Conservation (phyloP, 2,888 invertebrate species). For the Odontocerum albicorne region DNA sequence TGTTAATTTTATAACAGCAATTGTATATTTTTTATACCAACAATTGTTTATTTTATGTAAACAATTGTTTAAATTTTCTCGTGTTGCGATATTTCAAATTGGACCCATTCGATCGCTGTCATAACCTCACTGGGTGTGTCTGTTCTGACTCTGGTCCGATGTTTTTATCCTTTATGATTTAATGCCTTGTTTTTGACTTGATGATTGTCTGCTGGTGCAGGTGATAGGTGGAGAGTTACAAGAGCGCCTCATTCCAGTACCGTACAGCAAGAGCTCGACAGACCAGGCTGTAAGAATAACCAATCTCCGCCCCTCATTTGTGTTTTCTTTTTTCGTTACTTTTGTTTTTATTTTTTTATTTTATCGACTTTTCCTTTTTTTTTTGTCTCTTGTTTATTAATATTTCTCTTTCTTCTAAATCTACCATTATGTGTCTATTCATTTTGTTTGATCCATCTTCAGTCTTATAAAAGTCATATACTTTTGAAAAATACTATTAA, state of each 20-base stretch:
- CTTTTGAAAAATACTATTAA: no score
- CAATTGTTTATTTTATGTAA: background rate
- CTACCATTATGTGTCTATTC: constrained; percentile 16
- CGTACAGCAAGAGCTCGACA: constrained; percentile 99
- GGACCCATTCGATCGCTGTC: background rate
- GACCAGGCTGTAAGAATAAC: constrained; percentile 97
- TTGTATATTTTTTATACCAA: background rate
- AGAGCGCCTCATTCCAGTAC: constrained; percentile 99
- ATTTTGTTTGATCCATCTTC: background rate
- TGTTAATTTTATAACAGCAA: background rate
- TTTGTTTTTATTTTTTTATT: constrained; percentile 30
- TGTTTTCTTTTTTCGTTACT: constrained; percentile 30
- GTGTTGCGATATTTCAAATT: no score
- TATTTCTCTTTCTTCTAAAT: background rate
- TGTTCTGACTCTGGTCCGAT: no score
- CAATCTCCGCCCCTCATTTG: constrained; percentile 23
- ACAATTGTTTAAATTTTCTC: no score
- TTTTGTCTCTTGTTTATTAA: constrained; percentile 39
- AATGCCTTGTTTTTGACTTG: constrained; percentile 10
- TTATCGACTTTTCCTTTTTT: constrained; percentile 44
- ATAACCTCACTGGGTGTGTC: background rate
- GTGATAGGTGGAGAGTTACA: constrained; percentile 99
- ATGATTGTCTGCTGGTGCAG: constrained; percentile 50
- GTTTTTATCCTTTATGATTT: no score
- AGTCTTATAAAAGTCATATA: background rate